phyloP scores from a whole-genome alignment of 2,113 vertebrate species.

The Struthio camelus region DNA sequence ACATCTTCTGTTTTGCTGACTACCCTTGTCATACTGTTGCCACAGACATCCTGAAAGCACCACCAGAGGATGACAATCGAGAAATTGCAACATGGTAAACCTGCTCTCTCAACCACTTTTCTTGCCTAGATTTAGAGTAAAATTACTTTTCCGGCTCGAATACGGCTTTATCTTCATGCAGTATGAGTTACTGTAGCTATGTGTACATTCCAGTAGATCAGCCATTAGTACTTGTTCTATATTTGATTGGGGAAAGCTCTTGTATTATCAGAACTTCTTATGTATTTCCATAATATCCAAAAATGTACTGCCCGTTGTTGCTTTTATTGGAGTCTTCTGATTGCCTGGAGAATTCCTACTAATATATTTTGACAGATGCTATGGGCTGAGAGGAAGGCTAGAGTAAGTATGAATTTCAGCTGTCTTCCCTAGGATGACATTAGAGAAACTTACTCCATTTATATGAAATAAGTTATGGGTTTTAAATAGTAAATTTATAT shows the following conservation, averaged over 20 bases:
- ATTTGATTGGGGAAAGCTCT: not conserved
- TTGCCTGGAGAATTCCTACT: not conserved
- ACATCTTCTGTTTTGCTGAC: conserved; percentile 98
- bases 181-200: not conserved
- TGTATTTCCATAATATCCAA: not conserved
- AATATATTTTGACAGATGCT: not conserved
- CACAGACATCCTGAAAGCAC: conserved; percentile 98
- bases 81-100: conserved; percentile 98
- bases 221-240: not conserved
- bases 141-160: not conserved
- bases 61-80: conserved; percentile 98
- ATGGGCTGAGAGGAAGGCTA: not conserved
- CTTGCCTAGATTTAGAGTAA: not conserved
- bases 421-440: not conserved
- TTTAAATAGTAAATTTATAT: not conserved
- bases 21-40: conserved; percentile 95
- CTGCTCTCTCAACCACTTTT: not conserved
- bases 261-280: not conserved
- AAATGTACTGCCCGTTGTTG: not conserved
- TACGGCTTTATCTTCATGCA: not conserved
- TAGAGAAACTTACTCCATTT: not conserved
- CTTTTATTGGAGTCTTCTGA: not conserved
- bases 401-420: not conserved
- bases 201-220: not conserved
- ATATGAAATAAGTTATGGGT: not conserved